Evolutionary conservation across 1,140 invertebrate species (phyloP), one percentile per base, ranked within the genome.

Genomic region (Meloidogyne hapla): DNA sequence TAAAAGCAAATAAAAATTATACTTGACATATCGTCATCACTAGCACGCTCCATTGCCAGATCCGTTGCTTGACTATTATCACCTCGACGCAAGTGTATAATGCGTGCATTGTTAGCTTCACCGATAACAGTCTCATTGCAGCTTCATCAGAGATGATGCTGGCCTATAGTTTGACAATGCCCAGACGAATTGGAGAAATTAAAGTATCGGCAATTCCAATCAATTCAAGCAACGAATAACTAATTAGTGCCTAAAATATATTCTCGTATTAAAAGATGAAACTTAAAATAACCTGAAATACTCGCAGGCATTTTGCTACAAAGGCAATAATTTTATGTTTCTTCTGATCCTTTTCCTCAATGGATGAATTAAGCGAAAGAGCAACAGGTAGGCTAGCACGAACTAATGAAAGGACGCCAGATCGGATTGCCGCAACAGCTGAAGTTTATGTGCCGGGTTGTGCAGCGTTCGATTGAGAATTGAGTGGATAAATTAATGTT

Each of bases 271-370:
- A n/a, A n/a, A n/a, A n/a, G n/a, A n/a, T n/a, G n/a, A n/a, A n/a
- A n/a, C n/a, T n/a, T n/a, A n/a, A n/a, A n/a, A n/a, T n/a, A n/a
- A n/a, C n/a, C n/a, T n/a, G 93, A 87, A 99, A 98, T n/a, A 96
- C 94, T 79, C 93, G 91, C 10, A 93, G 92, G 88, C 95, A 96
- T 85, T 93, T 93, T 48, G 91, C 89, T 62, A 93, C 82, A 70
- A 84, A 3, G 91, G 91, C 78, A 90, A 90, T 23, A 90, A 91
- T n/a, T 87, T 83, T 66, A 63, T 70, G 81, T 62, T 82, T 83
- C 40, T 81, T 76, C n/a, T 40, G 56, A 38, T 82, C 78, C 69
- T 83, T 81, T 33, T 33, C 48, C 62, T 70, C 64, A n/a, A n/a
- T n/a, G n/a, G n/a, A n/a, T n/a, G n/a, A n/a, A n/a, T n/a, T n/a